phyloP scores from a whole-genome alignment of 2,797 vertebrate genomes.

The Delichon dasypus region DNA sequence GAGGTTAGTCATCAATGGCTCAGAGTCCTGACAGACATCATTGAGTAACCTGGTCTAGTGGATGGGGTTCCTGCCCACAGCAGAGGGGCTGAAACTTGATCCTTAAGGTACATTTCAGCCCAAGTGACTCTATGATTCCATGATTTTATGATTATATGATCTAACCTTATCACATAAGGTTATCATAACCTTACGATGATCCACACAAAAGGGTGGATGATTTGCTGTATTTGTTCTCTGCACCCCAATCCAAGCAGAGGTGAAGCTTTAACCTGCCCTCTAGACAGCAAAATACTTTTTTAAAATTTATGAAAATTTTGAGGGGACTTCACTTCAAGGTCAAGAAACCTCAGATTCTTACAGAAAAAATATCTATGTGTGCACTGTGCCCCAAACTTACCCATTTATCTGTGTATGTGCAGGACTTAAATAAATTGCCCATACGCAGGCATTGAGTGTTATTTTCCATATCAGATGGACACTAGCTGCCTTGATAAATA shows the following conservation, averaged over 20 bases:
- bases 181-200: background rate
- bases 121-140: background rate
- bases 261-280: background rate
- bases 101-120: background rate
- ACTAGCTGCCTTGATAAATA: background rate
- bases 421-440: background rate
- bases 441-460: background rate
- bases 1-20: background rate
- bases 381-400: background rate
- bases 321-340: background rate
- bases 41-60: background rate
- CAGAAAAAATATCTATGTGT: background rate
- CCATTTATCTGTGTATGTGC: background rate
- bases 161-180: background rate
- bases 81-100: fast-evolving
- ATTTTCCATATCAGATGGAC: background rate
- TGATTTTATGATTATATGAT: background rate
- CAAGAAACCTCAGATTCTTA: background rate
- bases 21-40: background rate
- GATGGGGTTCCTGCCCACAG: background rate
- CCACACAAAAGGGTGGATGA: background rate
- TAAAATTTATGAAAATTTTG: background rate
- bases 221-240: background rate
- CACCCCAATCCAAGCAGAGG: background rate
- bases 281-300: background rate